Conservation (phyloP, 2,113 vertebrate species). For the Barnardius zonarius region DNA sequence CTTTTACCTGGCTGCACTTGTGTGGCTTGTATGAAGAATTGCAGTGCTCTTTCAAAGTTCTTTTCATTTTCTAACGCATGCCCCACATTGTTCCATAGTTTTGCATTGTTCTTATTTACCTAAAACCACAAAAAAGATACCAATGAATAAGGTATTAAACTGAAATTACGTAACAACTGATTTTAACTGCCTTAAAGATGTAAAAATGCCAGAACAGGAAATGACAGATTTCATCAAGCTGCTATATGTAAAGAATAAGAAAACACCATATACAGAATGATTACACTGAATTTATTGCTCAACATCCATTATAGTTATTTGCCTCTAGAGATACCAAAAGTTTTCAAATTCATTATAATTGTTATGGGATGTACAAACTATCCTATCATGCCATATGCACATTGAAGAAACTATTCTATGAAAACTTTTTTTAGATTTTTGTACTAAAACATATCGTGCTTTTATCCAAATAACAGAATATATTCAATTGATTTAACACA, state of each 20-base stretch:
- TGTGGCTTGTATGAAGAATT: conserved; percentile 93
- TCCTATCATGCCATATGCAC: neutral
- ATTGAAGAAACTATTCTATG: neutral
- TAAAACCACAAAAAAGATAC: conserved; percentile 51
- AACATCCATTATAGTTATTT: neutral
- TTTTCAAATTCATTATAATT: neutral
- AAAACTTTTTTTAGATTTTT: neutral
- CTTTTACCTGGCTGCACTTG: conserved; percentile 92
- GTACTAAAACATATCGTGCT: neutral
- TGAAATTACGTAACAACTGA: neutral
- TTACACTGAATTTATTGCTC: neutral
- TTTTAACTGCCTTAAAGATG: neutral
- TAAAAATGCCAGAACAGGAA: neutral
- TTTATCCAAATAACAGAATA: neutral
- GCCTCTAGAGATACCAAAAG: neutral
- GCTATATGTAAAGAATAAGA: neutral
- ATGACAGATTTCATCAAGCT: neutral
- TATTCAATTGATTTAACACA: neutral
- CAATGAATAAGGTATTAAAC: neutral
- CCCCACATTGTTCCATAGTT: conserved; percentile 98
- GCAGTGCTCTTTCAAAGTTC: conserved; percentile 87
- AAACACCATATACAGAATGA: neutral
- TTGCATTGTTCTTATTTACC: conserved; percentile 99
- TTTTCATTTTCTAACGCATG: conserved; percentile 97
- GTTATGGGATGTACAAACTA: neutral